Evolutionary conservation across 2,888 invertebrate genomes (phyloP), one percentile per base, ranked within the genome.

Genomic region (Siphonodentalium dalli): DNA sequence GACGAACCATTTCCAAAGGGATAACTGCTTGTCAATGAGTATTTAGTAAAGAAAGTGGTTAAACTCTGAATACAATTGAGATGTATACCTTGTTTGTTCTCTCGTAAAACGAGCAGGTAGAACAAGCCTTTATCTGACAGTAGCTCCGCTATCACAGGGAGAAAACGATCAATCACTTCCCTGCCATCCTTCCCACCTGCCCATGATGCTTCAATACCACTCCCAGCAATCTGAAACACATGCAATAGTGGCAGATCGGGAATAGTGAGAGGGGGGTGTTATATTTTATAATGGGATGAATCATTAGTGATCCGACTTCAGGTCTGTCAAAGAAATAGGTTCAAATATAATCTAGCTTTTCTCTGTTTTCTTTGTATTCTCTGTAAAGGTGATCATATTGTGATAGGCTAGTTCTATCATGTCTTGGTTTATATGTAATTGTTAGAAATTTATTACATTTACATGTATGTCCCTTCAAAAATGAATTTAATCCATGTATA

Each of bases 61-160:
- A n/a, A n/a, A n/a, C n/a, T n/a, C n/a, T n/a, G n/a, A n/a, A n/a
- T n/a, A n/a, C n/a, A n/a, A n/a, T n/a, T n/a, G n/a, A n/a, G n/a
- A n/a, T n/a, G n/a, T n/a, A 69, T 66, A 68, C 78, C 75, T 66
- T 62, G 61, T 79, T 90, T 87, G 85, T 99, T 99, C 79, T 95
- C 93, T 82, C 90, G 89, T 58, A 97, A 87, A 24, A 92, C 85
- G 42, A 98, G 85, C 64, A 98, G 84, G 82, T 97, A 99, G 81
- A 95, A 91, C 2, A 90, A 84, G 15, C 97, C 96, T 43, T 83
- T 76, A 0, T 83, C 72, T n/a, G 90, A 87, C 54, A 98, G 83
- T 57, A 92, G 86, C 63, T 85, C 79, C 64, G 88, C 86, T 76
- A 95, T 85, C 68, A 85, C 82, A 41, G 86, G 81, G 51, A 98